Evolutionary conservation across 2,888 invertebrate genomes (phyloP).

Genomic region (Phengaris arion): DNA sequence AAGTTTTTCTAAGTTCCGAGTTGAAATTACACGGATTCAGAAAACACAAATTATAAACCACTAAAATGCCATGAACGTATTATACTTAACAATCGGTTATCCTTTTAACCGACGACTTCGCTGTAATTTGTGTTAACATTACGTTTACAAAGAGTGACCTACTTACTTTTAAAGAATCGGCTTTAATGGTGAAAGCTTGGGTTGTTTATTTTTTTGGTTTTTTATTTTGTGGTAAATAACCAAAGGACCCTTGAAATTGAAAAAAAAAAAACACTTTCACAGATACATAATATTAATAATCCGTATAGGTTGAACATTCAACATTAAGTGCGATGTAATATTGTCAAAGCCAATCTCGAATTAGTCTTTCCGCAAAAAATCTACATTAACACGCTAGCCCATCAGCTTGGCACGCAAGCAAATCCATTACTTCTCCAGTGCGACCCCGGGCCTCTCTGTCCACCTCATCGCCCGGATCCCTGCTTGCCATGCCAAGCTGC

Average conservation of each 20-base stretch:
- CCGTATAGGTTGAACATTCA: too few species aligned
- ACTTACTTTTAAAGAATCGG: slow-evolving; percentile 20
- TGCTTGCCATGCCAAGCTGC: too few species aligned
- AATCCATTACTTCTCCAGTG: too few species aligned
- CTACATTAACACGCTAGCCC: too few species aligned
- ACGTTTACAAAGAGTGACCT: slow-evolving; percentile 21
- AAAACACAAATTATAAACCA: slow-evolving; percentile 14
- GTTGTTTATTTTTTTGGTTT: neutral
- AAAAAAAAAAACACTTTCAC: too few species aligned
- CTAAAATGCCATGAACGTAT: slow-evolving; percentile 11
- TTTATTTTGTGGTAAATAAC: neutral
- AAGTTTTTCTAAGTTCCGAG: neutral
- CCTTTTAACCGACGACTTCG: slow-evolving; percentile 16
- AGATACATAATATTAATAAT: too few species aligned
- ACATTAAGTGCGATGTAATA: too few species aligned
- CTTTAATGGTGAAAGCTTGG: slow-evolving; percentile 7
- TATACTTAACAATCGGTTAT: slow-evolving; percentile 24
- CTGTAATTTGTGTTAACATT: slow-evolving; percentile 25
- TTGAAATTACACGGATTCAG: slow-evolving; percentile 8
- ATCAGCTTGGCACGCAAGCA: too few species aligned
- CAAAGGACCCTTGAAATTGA: neutral
- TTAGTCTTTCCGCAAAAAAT: too few species aligned
- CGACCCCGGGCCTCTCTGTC: too few species aligned
- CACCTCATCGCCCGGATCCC: too few species aligned
- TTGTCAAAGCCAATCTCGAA: too few species aligned